Percentiles rank a stretch among this genome's conserved stretches.
Evolutionary conservation across 2,888 invertebrate species (phyloP).

Genomic region (Linyphia triangularis): DNA sequence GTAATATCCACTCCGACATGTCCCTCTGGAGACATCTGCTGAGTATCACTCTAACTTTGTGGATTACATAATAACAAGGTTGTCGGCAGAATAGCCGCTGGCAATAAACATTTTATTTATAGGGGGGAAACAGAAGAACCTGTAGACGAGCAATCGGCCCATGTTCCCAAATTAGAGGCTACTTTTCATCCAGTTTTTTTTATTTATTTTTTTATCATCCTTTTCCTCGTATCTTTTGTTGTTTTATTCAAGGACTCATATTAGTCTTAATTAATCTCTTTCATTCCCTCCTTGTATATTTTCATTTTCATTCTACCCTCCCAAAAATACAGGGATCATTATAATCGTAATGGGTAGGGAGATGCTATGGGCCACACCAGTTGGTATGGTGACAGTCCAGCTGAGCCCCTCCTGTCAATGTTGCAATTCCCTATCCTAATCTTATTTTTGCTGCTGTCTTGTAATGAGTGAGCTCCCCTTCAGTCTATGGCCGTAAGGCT

Average conservation of each 20-base stretch:
- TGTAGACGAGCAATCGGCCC: constrained; percentile 48
- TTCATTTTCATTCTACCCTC: constrained; percentile 12
- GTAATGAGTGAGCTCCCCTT: background rate
- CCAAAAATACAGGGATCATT: background rate
- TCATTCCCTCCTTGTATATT: constrained; percentile 48
- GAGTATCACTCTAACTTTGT: constrained; percentile 4
- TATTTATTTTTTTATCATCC: background rate
- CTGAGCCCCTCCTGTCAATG: background rate
- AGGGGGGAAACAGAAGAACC: constrained; percentile 52
- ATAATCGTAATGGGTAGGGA: constrained; percentile 8
- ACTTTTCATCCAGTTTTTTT: constrained; percentile 13
- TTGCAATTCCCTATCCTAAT: constrained; percentile 43
- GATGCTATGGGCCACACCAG: constrained; percentile 3
- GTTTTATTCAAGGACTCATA: constrained; percentile 56
- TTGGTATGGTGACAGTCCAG: constrained; percentile 58
- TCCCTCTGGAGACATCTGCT: background rate
- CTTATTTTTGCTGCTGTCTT: constrained; percentile 27
- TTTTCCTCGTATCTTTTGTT: constrained; percentile 64
- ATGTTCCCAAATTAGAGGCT: constrained; percentile 59
- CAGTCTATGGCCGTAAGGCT: background rate
- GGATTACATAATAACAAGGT: constrained; percentile 68
- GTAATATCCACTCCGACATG: background rate
- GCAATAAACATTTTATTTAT: constrained; percentile 74
- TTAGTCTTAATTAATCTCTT: constrained; percentile 72
- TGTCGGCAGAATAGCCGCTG: constrained; percentile 59